Conservation (phyloP, 2,113 vertebrate genomes). For the Heterocephalus glaber region DNA sequence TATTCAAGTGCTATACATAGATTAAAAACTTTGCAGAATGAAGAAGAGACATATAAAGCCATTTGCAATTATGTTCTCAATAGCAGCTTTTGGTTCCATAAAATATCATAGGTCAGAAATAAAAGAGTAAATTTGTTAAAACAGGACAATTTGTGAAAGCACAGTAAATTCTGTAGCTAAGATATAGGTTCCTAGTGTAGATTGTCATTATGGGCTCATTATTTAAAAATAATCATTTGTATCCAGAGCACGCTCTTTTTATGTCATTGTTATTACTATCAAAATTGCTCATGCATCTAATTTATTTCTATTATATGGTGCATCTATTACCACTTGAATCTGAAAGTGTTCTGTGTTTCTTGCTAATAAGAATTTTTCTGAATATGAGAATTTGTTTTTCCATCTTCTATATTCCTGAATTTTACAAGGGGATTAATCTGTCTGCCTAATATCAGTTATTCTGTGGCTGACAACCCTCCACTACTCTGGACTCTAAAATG, state of each 20-base stretch:
- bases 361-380: constrained; percentile 55
- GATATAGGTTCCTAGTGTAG: constrained; percentile 1
- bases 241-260: constrained; percentile 35
- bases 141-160: constrained; percentile 47
- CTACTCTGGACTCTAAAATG: not conserved
- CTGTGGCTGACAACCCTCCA: not conserved
- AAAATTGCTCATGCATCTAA: constrained; percentile 60
- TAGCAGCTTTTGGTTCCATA: constrained; percentile 19
- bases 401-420: constrained; percentile 23
- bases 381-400: constrained; percentile 8
- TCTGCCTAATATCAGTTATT: constrained; percentile 3
- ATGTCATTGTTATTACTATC: constrained; percentile 64
- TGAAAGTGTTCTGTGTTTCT: constrained; percentile 33
- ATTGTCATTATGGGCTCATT: constrained; percentile 43
- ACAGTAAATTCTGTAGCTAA: constrained; percentile 38
- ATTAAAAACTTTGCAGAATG: constrained; percentile 26
- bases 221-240: constrained; percentile 66
- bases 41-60: constrained; percentile 39
- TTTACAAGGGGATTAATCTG: not conserved
- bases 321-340: constrained; percentile 53
- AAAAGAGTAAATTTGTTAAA: constrained; percentile 59
- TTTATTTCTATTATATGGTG: constrained; percentile 36
- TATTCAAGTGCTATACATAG: not conserved
- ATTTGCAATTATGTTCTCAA: constrained; percentile 47
- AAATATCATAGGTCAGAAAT: constrained; percentile 64